Evolutionary conservation across 2,113 vertebrate species (phyloP), one percentile per base, ranked within the genome.

Genomic region (Pionites leucogaster): DNA sequence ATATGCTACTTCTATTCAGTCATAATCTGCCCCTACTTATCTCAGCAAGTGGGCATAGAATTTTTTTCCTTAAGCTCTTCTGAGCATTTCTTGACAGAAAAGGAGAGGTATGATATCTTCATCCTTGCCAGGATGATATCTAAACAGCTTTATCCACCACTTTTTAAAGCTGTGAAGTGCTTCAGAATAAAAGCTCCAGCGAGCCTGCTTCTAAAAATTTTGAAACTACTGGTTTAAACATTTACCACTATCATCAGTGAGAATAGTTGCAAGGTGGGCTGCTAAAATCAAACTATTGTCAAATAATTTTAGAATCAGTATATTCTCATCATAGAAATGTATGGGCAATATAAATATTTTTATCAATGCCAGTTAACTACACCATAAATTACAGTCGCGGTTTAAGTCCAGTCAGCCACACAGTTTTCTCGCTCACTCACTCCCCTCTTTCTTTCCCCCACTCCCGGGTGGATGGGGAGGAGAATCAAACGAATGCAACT

Each of bases 331-430:
- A 37, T 63, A 78, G 41, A 64, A 63, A 33, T 14, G 27, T 42
- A 18, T 16, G 24, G 20, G 60, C 2, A 87, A 68, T 64, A 50
- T n/a, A 44, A 83, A 35, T 75, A 53, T 84, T 78, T 86, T 77
- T 60, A 70, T 69, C 14, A 75, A 31, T 72, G 4, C 6, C 19
- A 20, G 10, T 52, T 72, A 64, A 52, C 12, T 63, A 22, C 22
- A 41, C 46, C 0, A 0, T 17, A 42, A 82, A 52, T 44, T 69
- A 47, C 3, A 50, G 44, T 44, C 4, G 17, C 9, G 44, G 44
- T 44, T 44, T 18, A 44, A 44, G 44, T 44, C 44, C 44, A 44
- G 44, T 44, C 44, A 44, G 44, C 44, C 44, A 44, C 8, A 7
- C 44, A 44, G 44, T 44, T 44, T 44, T 44, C 44, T 44, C 8